Conservation (phyloP, 2,113 vertebrate species). For the Triplophysa siluroides region DNA sequence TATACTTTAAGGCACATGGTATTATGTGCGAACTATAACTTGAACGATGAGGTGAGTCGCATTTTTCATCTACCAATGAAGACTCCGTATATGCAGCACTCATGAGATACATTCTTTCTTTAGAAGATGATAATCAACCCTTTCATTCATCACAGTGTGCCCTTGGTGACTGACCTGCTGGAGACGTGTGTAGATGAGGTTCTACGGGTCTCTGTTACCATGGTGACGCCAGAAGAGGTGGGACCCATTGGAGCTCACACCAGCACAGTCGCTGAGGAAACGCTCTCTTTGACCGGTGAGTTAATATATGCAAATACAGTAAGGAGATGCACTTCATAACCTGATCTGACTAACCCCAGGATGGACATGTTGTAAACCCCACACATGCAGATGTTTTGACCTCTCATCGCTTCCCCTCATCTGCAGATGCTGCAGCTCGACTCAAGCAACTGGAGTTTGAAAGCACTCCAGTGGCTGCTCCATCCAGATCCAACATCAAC, state of each 20-base stretch:
- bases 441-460: slow-evolving; percentile 85
- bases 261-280: slow-evolving; percentile 65
- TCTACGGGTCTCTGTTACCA: slow-evolving; percentile 58
- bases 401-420: slow-evolving; percentile 7
- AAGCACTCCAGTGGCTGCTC: slow-evolving; percentile 26
- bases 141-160: slow-evolving; percentile 72
- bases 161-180: slow-evolving; percentile 74
- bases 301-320: not conserved
- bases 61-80: slow-evolving; percentile 5
- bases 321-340: not conserved
- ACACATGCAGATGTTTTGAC: slow-evolving; percentile 6
- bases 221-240: slow-evolving; percentile 67
- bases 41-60: slow-evolving; percentile 35
- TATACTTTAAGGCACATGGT: too few species aligned
- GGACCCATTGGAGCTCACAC: slow-evolving; percentile 54
- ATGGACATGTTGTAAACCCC: not conserved
- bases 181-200: slow-evolving; percentile 80
- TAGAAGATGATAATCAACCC: slow-evolving; percentile 7
- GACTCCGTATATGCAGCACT: not conserved
- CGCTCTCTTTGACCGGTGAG: slow-evolving; percentile 75
- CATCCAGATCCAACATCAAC: slow-evolving; percentile 71
- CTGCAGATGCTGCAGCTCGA: slow-evolving; percentile 78
- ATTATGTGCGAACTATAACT: not conserved
- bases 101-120: not conserved
- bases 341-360: not conserved